Evolutionary conservation across 2,888 invertebrate genomes (phyloP).

Genomic region (Timandra comae): DNA sequence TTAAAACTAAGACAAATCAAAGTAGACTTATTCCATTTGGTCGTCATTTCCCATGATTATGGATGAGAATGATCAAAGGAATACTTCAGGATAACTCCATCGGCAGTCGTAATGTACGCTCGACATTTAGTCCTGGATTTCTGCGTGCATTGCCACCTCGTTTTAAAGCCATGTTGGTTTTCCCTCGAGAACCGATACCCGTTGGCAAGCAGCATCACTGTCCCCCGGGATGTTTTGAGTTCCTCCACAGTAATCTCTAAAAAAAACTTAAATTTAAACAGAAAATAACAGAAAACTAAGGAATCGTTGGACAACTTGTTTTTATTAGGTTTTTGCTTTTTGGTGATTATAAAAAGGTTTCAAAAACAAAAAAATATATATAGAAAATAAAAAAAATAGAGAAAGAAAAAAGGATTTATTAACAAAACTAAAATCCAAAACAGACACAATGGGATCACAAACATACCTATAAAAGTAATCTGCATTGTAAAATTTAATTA

Average conservation of each 20-base stretch:
- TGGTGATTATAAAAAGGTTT: too few species aligned
- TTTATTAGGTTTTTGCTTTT: background rate
- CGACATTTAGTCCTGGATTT: slow-evolving; percentile 25
- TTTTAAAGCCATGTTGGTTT: slow-evolving; percentile 17
- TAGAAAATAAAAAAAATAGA: too few species aligned
- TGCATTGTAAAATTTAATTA: too few species aligned
- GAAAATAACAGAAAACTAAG: too few species aligned
- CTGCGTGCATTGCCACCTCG: slow-evolving; percentile 26
- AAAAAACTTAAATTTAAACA: slow-evolving; percentile 1
- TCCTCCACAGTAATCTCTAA: slow-evolving; percentile 19
- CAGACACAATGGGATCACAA: too few species aligned
- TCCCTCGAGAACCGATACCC: slow-evolving; percentile 35
- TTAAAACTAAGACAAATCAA: too few species aligned
- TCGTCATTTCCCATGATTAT: background rate
- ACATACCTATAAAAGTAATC: too few species aligned
- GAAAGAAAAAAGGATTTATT: too few species aligned
- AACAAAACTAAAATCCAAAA: too few species aligned
- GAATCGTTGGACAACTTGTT: too few species aligned
- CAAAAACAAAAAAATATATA: too few species aligned
- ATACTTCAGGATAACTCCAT: slow-evolving; percentile 17
- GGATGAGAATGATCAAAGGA: slow-evolving; percentile 24
- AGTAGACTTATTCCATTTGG: too few species aligned
- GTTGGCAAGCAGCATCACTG: slow-evolving; percentile 24
- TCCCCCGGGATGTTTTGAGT: slow-evolving; percentile 25
- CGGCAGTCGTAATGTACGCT: slow-evolving; percentile 27